Percentiles rank a stretch among this genome's conserved stretches.
These are phyloP conservation scores for Cremastinae sp. DNA, from an alignment of 2,888 invertebrate genomes.

Conservation along the genomic window DNA sequence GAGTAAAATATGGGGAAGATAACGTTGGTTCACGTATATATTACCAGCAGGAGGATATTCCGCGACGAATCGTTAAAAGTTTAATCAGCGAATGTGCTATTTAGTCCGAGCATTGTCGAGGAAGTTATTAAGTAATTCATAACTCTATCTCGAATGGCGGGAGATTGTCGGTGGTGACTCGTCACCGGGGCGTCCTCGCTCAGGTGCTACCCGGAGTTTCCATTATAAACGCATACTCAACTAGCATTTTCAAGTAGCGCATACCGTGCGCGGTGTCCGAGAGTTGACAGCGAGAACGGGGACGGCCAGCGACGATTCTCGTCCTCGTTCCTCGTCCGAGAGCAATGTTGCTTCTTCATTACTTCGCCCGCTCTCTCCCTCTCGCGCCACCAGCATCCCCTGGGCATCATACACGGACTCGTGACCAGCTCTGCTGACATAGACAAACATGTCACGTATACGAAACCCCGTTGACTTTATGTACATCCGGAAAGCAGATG, in stretches of 20 bases:
- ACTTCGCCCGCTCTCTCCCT: conserved; percentile 19
- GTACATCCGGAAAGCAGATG: conserved; percentile 6
- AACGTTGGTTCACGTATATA: too few species aligned
- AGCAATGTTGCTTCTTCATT: neutral
- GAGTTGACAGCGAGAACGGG: conserved; percentile 25
- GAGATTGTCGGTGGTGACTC: conserved; percentile 19
- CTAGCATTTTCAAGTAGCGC: conserved; percentile 45
- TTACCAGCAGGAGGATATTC: neutral
- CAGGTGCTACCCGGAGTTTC: conserved; percentile 22
- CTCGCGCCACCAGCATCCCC: neutral
- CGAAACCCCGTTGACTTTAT: neutral
- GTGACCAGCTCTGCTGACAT: neutral
- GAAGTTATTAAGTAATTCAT: conserved; percentile 29
- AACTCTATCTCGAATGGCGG: conserved; percentile 38
- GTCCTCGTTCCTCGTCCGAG: conserved; percentile 20
- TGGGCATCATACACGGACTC: conserved; percentile 27
- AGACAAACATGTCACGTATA: conserved; percentile 32
- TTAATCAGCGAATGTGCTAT: conserved; percentile 30
- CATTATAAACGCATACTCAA: conserved; percentile 44
- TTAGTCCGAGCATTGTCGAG: neutral
- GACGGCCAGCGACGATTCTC: conserved; percentile 14
- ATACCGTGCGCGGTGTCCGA: conserved; percentile 17
- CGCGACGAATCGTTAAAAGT: conserved; percentile 20
- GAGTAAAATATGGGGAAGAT: too few species aligned
- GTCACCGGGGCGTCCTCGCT: conserved; percentile 12